Evolutionary conservation across 1,140 invertebrate species (phyloP).

Genomic region (Triops cancriformis): DNA sequence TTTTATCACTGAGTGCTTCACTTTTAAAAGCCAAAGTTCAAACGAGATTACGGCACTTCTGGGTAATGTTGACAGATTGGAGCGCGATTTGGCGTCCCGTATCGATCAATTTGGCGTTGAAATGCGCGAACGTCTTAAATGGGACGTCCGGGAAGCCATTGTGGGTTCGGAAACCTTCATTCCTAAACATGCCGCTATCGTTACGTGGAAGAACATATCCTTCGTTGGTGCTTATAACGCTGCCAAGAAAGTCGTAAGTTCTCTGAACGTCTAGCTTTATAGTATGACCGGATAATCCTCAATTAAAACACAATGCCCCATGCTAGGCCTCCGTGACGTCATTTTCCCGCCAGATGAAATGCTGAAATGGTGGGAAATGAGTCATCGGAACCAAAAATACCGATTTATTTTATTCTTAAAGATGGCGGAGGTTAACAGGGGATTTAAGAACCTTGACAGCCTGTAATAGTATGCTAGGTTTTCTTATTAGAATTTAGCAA

Average conservation of each 20-base stretch:
- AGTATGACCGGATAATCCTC: no score
- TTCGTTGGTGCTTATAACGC: slow-evolving; percentile 79
- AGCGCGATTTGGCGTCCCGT: slow-evolving; percentile 59
- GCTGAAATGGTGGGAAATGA: no score
- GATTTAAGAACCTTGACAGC: no score
- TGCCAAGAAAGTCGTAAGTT: slow-evolving; percentile 59
- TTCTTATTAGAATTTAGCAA: no score
- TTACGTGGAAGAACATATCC: slow-evolving; percentile 94
- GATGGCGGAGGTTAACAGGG: no score
- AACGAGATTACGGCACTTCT: slow-evolving; percentile 9
- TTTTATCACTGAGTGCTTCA: not conserved
- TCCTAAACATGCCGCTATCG: slow-evolving; percentile 79
- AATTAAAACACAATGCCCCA: no score
- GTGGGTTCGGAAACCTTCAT: slow-evolving; percentile 79
- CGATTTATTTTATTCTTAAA: no score
- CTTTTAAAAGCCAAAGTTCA: not conserved
- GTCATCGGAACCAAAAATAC: no score
- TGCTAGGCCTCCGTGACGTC: no score
- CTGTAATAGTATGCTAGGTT: no score
- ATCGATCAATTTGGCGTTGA: slow-evolving; percentile 76
- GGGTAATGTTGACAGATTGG: slow-evolving; percentile 42
- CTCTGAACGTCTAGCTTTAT: not conserved
- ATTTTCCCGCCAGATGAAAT: no score
- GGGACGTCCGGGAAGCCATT: slow-evolving; percentile 82
- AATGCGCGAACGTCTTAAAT: slow-evolving; percentile 71